These are phyloP conservation scores for Ophioninae sp. DNA, from an alignment of 2,888 invertebrate genomes.

Conservation along the genomic window DNA sequence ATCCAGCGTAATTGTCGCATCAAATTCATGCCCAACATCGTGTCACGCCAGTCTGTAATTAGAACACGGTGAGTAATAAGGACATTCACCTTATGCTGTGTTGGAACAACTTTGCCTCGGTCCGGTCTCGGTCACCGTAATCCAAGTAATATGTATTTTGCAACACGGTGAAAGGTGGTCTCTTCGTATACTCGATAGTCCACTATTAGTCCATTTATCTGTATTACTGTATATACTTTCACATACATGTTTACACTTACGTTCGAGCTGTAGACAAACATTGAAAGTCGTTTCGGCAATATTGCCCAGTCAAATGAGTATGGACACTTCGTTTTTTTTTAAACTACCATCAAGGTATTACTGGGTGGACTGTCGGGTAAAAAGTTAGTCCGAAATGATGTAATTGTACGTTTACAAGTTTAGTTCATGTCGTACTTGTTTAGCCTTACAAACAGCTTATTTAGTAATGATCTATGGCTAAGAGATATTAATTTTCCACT, in stretches of 20 bases:
- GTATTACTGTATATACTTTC: constrained; percentile 9
- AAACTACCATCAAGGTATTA: not conserved
- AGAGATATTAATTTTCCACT: no score
- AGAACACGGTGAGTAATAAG: constrained; percentile 34
- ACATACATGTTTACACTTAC: not conserved
- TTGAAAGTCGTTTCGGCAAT: constrained; percentile 45
- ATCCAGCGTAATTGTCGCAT: not conserved
- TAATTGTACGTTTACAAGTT: no score
- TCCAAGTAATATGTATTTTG: constrained; percentile 55
- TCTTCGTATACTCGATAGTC: constrained; percentile 39
- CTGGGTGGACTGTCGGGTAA: not conserved
- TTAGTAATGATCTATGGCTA: no score
- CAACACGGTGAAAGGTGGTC: constrained; percentile 61
- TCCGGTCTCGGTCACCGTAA: constrained; percentile 55
- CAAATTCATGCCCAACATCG: not conserved
- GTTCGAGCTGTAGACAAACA: constrained; percentile 22
- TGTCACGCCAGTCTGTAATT: constrained; percentile 17
- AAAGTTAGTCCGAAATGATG: no score
- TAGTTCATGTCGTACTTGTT: no score
- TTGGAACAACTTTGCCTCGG: constrained; percentile 37
- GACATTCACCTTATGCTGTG: constrained; percentile 32
- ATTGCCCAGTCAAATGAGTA: constrained; percentile 28
- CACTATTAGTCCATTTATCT: not conserved
- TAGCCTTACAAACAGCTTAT: no score
- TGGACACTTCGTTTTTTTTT: not conserved